Evolutionary conservation across 2,113 vertebrate genomes (phyloP).

Genomic region (Acrocephalus kingi): DNA sequence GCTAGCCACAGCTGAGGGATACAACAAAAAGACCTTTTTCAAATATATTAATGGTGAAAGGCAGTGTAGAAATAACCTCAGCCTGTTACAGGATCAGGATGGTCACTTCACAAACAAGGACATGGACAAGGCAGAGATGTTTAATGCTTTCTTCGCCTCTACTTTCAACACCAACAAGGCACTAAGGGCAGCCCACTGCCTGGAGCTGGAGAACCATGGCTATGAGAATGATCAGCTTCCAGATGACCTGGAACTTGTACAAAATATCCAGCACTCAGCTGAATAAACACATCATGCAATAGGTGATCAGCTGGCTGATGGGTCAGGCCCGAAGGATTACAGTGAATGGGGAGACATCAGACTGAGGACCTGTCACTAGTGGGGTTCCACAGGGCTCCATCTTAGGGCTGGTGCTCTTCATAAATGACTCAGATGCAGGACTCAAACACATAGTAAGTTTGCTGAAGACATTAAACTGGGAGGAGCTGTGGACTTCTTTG

Average conservation of each 20-base stretch:
- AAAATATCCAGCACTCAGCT: neutral
- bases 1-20: neutral
- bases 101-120: neutral
- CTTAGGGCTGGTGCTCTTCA: neutral
- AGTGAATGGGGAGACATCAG: neutral
- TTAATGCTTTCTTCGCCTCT: neutral
- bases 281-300: fast-evolving
- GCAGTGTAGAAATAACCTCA: neutral
- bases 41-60: neutral
- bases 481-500: neutral
- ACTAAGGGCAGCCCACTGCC: neutral
- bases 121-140: neutral
- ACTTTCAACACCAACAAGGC: neutral
- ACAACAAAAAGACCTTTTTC: neutral
- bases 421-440: neutral
- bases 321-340: neutral
- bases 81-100: neutral
- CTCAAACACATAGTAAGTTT: neutral
- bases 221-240: neutral
- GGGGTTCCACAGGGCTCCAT: neutral
- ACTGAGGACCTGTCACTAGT: too few species aligned
- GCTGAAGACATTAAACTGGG: neutral
- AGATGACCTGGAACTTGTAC: neutral
- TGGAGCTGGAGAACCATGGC: neutral
- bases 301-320: neutral